Conservation (phyloP, 2,888 invertebrate genomes). For the Watsonalla binaria region DNA sequence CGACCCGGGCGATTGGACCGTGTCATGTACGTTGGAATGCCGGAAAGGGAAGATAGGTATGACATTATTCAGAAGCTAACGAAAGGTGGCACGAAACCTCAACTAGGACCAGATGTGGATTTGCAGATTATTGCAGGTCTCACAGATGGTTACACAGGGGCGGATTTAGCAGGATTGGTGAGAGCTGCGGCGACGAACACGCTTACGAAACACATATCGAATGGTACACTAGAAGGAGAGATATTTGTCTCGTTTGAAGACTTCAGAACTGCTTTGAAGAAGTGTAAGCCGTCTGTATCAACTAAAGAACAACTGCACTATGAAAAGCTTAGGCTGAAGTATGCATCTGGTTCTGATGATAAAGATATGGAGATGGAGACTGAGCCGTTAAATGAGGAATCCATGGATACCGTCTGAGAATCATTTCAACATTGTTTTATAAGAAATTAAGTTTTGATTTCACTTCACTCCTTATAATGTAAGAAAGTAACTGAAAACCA, state of each 20-base stretch:
- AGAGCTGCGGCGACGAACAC: slow-evolving; percentile 91
- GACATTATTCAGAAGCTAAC: slow-evolving; percentile 95
- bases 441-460: slow-evolving; percentile 32
- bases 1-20: slow-evolving; percentile 93
- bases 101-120: slow-evolving; percentile 86
- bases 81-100: slow-evolving; percentile 91
- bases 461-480: slow-evolving; percentile 30
- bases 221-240: slow-evolving; percentile 71
- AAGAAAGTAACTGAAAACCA: slow-evolving; percentile 35
- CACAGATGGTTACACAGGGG: slow-evolving; percentile 92
- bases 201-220: slow-evolving; percentile 85
- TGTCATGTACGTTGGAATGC: slow-evolving; percentile 93
- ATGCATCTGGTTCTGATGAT: slow-evolving; percentile 75
- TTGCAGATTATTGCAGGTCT: slow-evolving; percentile 84
- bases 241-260: slow-evolving; percentile 83
- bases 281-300: slow-evolving; percentile 92
- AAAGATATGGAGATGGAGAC: slow-evolving; percentile 79
- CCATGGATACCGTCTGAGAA: slow-evolving; percentile 72
- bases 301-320: slow-evolving; percentile 88
- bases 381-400: slow-evolving; percentile 65
- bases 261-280: slow-evolving; percentile 86
- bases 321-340: slow-evolving; percentile 84
- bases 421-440: slow-evolving; percentile 35
- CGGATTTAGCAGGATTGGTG: slow-evolving; percentile 94
- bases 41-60: slow-evolving; percentile 85